Percentiles rank a stretch among this genome's conserved stretches.
These are phyloP conservation scores for Scaptomyza montana DNA, from an alignment of 1,140 invertebrate genomes.

Conservation along the genomic window DNA sequence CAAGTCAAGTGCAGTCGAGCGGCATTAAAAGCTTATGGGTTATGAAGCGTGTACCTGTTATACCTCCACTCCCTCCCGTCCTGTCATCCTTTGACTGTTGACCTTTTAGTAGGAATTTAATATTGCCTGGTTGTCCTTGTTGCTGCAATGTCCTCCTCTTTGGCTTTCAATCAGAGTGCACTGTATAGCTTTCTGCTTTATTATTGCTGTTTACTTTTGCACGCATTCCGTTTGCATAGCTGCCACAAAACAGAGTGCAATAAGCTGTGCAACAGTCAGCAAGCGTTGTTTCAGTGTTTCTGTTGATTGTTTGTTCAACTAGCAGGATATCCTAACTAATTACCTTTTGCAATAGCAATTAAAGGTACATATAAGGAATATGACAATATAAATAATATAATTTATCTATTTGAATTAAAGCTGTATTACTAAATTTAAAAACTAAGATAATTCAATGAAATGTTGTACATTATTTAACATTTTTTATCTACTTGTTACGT, in stretches of 20 bases:
- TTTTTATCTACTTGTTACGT: too few relatives aligned
- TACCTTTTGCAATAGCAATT: too few relatives aligned
- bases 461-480: too few relatives aligned
- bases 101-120: constrained; percentile 51
- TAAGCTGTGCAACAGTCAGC: not conserved
- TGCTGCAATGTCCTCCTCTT: constrained; percentile 3
- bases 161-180: constrained; percentile 32
- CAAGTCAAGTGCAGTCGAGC: constrained; percentile 41
- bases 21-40: constrained; percentile 54
- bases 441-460: too few relatives aligned
- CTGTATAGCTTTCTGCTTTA: constrained; percentile 16
- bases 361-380: too few relatives aligned
- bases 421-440: too few relatives aligned
- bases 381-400: too few relatives aligned
- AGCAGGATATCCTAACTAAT: too few relatives aligned
- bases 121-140: constrained; percentile 20
- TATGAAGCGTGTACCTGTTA: constrained; percentile 37
- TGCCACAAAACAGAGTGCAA: constrained; percentile 10
- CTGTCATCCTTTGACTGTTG: constrained; percentile 20
- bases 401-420: too few relatives aligned
- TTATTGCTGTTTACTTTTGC: constrained; percentile 43
- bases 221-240: constrained; percentile 37
- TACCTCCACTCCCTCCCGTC: not conserved
- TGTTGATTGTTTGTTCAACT: too few relatives aligned
- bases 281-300: too few relatives aligned